Evolutionary conservation across 2,113 vertebrate genomes (phyloP).

Genomic region (Neopipo cinnamomea): DNA sequence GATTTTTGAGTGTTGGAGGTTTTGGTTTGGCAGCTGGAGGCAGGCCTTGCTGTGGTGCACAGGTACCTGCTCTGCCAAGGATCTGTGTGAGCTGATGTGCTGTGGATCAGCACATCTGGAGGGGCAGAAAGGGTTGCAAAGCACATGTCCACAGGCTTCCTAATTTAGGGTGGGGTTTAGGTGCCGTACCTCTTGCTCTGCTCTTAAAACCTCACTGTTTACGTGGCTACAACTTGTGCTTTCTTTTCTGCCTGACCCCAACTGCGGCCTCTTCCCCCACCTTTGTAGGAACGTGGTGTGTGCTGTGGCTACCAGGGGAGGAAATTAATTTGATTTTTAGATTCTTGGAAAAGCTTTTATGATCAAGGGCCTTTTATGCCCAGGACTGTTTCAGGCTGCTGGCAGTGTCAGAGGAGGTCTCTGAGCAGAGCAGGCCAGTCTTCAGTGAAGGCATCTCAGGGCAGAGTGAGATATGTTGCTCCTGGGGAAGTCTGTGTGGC

Average conservation of each 20-base stretch:
- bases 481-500: neutral
- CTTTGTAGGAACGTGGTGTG: neutral
- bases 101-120: neutral
- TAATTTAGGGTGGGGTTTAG: neutral
- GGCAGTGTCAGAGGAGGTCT: neutral
- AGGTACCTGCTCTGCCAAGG: neutral
- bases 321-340: neutral
- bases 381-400: neutral
- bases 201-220: neutral
- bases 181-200: neutral
- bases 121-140: neutral
- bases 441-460: neutral
- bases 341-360: neutral
- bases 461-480: neutral
- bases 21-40: neutral
- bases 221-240: neutral
- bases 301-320: neutral
- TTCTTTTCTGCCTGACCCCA: neutral
- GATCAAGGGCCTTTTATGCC: rapidly evolving
- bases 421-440: neutral
- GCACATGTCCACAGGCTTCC: neutral
- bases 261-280: neutral
- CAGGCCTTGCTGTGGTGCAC: neutral
- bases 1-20: neutral
- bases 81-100: neutral